These are phyloP conservation scores for Papilio glaucus DNA, from an alignment of 1,140 invertebrate genomes.

Conservation along the genomic window DNA sequence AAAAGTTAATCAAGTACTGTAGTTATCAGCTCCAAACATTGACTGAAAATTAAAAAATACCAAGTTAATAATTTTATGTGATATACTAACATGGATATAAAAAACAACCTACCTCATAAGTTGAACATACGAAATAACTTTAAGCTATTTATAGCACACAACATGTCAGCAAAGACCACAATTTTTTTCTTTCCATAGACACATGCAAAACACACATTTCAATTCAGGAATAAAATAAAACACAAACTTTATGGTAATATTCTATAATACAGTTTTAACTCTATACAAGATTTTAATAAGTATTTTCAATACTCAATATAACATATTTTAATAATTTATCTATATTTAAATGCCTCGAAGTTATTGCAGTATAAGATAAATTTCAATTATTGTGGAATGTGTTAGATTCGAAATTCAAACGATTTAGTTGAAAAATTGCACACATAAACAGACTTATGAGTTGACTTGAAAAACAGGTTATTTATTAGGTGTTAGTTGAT, in stretches of 20 bases:
- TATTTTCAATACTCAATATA: slow-evolving; percentile 48
- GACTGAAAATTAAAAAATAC: slow-evolving; percentile 73
- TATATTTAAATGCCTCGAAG: slow-evolving; percentile 42
- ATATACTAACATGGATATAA: slow-evolving; percentile 39
- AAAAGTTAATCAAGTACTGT: slow-evolving; percentile 58
- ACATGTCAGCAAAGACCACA: slow-evolving; percentile 23
- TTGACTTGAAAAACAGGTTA: slow-evolving; percentile 50
- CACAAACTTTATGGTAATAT: slow-evolving; percentile 60
- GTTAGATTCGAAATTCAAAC: slow-evolving; percentile 50
- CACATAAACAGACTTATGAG: slow-evolving; percentile 58
- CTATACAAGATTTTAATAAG: slow-evolving; percentile 65
- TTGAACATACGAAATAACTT: not conserved
- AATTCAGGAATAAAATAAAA: slow-evolving; percentile 63
- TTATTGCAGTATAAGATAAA: slow-evolving; percentile 35
- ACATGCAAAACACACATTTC: slow-evolving; percentile 51
- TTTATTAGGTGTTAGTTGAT: slow-evolving; percentile 56
- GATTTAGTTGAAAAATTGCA: slow-evolving; percentile 62
- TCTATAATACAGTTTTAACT: slow-evolving; percentile 77
- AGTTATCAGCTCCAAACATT: slow-evolving; percentile 80
- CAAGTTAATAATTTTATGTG: slow-evolving; percentile 43
- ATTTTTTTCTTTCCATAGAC: slow-evolving; percentile 25
- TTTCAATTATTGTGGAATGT: slow-evolving; percentile 61
- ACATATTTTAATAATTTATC: slow-evolving; percentile 51
- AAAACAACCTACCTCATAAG: slow-evolving; percentile 30
- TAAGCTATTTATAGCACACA: slow-evolving; percentile 26